These are phyloP conservation scores for Clarias laeviceps DNA, from an alignment of 2,797 vertebrate genomes.

Conservation along the genomic window DNA sequence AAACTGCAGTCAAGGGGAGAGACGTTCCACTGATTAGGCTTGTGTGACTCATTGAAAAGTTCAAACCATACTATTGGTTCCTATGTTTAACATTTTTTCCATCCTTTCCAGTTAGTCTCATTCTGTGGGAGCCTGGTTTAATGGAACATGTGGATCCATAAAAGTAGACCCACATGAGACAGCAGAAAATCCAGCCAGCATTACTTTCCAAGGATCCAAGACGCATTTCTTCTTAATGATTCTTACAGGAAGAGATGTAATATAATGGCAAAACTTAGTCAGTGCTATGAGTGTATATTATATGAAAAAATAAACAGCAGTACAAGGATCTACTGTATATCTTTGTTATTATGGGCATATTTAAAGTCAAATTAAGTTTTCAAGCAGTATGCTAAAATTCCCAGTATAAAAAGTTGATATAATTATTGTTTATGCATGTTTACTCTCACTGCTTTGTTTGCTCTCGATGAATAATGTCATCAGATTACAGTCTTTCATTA, in stretches of 20 bases:
- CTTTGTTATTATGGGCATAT: neutral
- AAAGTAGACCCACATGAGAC: conserved; percentile 40
- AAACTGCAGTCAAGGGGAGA: conserved; percentile 14
- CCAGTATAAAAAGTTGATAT: neutral
- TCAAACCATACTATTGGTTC: conserved; percentile 25
- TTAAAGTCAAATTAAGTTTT: neutral
- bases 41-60: conserved; percentile 41
- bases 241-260: conserved; percentile 35
- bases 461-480: neutral
- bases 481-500: conserved; percentile 10
- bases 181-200: conserved; percentile 44
- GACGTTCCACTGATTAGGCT: conserved; percentile 9
- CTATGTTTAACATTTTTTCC: conserved; percentile 44
- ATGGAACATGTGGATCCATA: conserved; percentile 47
- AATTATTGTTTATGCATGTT: neutral
- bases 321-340: neutral
- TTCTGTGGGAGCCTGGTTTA: conserved; percentile 26
- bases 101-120: conserved; percentile 25
- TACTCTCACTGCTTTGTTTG: neutral
- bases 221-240: conserved; percentile 37
- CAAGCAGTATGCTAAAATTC: neutral
- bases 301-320: conserved; percentile 10
- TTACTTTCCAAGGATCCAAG: conserved; percentile 36
- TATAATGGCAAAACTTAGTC: conserved; percentile 14
- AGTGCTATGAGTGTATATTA: conserved; percentile 18